Base-by-base conservation (phyloP, 2,888 invertebrate species). In the Tenthredo scrophulariae region DNA sequence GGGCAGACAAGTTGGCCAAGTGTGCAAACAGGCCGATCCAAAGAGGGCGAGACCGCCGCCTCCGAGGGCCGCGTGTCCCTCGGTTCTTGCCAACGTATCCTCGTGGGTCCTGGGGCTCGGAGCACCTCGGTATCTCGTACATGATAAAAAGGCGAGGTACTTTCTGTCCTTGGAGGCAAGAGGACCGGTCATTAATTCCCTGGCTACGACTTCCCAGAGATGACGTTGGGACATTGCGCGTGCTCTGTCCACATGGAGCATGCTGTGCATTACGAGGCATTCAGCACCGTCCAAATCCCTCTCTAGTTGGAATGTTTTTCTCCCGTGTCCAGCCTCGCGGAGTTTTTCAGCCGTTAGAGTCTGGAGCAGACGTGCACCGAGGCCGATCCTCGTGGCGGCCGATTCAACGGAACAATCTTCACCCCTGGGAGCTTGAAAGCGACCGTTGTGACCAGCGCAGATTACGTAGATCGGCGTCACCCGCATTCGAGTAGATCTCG, bases 41-140 rank as follows among this genome's bases (percentile, higher is more conserved):
- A 98, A 97, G 18, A 99, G 94, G 9, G 98, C 99, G 86, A 99
- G 94, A 0, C 98, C 98, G 40, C 98, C 98, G 22, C 97, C 97
- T 62, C 98, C 98, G 85, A 98, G 94, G 0, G 98, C 98, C n/a
- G 97, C 97, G 93, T 98, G 97, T 0, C 96, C 98, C 91, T 96
- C 95, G 9, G 97, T 96, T 87, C 96, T 94, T 1, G 95, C 94
- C 89, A 96, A 94, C 46, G 96, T 96, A 91, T 96, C 96, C 80
- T 96, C 96, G 91, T 97, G 96, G 0, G 96, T 95, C 92, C 95
- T 95, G 72, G 95, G 95, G 87, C 95, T 95, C 79, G 95, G 95
- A 3, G 95, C 94, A 6, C 96, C 96, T 89, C 96, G 94, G 93
- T 97, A 98, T 89, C 96, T 94, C 0, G 98, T 98, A 92, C 98